phyloP scores from a whole-genome alignment of 2,797 vertebrate genomes.

The Crocidura indochinensis region DNA sequence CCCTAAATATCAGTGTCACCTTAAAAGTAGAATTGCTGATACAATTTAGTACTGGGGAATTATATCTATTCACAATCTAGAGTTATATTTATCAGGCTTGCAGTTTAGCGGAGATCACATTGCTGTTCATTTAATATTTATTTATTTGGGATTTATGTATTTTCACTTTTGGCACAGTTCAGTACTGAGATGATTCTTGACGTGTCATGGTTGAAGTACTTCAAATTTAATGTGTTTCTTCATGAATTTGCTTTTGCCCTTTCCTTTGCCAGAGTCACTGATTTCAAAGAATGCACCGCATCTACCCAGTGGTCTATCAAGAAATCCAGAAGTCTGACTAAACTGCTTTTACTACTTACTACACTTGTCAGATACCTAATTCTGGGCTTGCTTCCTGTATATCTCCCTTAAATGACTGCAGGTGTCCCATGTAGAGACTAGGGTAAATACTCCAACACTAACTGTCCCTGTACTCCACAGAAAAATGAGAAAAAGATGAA shows the following conservation, averaged over 20 bases:
- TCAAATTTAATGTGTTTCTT: not conserved
- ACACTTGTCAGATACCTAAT: not conserved
- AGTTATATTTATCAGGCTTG: constrained; percentile 48
- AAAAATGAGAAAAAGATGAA: not conserved
- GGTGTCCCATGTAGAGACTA: not conserved
- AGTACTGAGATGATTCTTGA: constrained; percentile 65
- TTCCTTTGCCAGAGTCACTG: not conserved
- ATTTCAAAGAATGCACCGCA: not conserved
- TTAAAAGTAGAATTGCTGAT: constrained; percentile 65
- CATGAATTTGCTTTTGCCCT: accelerated
- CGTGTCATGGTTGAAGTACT: constrained; percentile 25
- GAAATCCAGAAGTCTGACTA: not conserved
- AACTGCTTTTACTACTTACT: not conserved
- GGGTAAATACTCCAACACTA: not conserved
- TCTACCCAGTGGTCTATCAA: not conserved
- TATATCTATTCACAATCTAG: constrained; percentile 57
- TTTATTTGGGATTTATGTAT: constrained; percentile 15
- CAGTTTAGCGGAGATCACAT: constrained; percentile 55
- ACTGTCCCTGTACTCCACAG: not conserved
- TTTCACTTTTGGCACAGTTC: constrained; percentile 47
- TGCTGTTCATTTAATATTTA: constrained; percentile 20
- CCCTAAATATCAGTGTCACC: not conserved
- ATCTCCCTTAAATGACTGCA: not conserved
- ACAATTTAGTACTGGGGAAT: constrained; percentile 58
- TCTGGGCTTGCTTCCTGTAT: not conserved